phyloP scores from a whole-genome alignment of 2,888 invertebrate genomes.

The Watsonalla binaria region DNA sequence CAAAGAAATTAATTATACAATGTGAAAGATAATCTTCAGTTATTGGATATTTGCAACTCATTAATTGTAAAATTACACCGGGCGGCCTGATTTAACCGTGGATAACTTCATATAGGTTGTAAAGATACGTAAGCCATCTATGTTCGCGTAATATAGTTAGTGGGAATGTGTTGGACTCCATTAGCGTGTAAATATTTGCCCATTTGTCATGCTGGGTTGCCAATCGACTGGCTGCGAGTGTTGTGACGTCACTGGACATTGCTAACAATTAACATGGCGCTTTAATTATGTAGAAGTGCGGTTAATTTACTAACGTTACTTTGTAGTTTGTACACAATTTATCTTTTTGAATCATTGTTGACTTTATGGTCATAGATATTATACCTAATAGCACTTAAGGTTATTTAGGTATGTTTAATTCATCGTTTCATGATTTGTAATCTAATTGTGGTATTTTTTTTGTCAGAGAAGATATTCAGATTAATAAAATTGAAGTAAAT shows the following conservation, averaged over 20 bases:
- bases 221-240: constrained; percentile 19
- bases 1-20: no score
- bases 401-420: no score
- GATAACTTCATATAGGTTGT: constrained; percentile 8
- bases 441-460: no score
- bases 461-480: no score
- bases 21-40: no score
- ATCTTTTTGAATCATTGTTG: no score
- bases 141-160: constrained; percentile 34
- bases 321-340: background rate
- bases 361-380: no score
- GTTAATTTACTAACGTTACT: background rate
- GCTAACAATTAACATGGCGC: constrained; percentile 27
- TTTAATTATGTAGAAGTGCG: constrained; percentile 9
- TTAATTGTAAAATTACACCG: no score
- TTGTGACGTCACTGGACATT: constrained; percentile 34
- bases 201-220: constrained; percentile 43
- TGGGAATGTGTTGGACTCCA: constrained; percentile 48
- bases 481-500: no score
- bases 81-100: background rate
- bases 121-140: constrained; percentile 16
- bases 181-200: constrained; percentile 65
- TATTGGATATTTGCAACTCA: no score
- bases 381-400: no score
- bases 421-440: no score